A percentile compares a stretch with the other conserved stretches of the same genome.
These are phyloP conservation scores for Forbesichthys papilliferus DNA, from an alignment of 2,113 vertebrate species.

Conservation along the genomic window DNA sequence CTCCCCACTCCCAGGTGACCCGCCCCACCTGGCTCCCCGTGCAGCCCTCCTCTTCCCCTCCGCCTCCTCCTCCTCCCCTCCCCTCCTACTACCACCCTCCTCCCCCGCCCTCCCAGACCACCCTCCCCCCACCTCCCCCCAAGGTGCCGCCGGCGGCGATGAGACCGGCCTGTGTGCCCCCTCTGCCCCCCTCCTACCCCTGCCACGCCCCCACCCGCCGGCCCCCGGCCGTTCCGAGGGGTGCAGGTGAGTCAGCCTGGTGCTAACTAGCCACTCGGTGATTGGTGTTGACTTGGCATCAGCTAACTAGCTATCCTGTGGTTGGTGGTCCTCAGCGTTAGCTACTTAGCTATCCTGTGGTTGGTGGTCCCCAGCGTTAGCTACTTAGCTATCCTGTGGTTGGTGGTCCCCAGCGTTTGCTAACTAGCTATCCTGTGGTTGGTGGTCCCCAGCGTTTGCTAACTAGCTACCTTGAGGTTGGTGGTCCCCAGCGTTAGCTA, in stretches of 20 bases:
- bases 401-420: no score
- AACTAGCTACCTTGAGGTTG: no score
- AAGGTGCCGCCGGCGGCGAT: slow-evolving; percentile 71
- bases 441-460: no score
- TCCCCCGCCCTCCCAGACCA: neutral
- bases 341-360: no score
- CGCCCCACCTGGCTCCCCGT: slow-evolving; percentile 49
- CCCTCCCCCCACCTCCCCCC: slow-evolving; percentile 51
- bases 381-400: no score
- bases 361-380: no score
- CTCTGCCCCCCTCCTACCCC: slow-evolving; percentile 77
- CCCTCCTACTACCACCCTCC: slow-evolving; percentile 50
- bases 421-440: no score
- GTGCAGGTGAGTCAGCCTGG: slow-evolving; percentile 55
- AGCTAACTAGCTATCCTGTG: no score
- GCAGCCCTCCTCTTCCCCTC: slow-evolving; percentile 67
- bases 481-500: no score
- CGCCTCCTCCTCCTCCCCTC: slow-evolving; percentile 70
- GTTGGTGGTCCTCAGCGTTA: no score
- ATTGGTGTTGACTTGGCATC: no score
- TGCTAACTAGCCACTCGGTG: neutral
- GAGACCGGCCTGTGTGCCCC: slow-evolving; percentile 67
- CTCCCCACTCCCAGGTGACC: slow-evolving; percentile 11
- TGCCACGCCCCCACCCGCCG: slow-evolving; percentile 73
- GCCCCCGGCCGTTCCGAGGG: slow-evolving; percentile 73